These are phyloP conservation scores for Bedellia somnulentella DNA, from an alignment of 2,888 invertebrate genomes.

Conservation along the genomic window DNA sequence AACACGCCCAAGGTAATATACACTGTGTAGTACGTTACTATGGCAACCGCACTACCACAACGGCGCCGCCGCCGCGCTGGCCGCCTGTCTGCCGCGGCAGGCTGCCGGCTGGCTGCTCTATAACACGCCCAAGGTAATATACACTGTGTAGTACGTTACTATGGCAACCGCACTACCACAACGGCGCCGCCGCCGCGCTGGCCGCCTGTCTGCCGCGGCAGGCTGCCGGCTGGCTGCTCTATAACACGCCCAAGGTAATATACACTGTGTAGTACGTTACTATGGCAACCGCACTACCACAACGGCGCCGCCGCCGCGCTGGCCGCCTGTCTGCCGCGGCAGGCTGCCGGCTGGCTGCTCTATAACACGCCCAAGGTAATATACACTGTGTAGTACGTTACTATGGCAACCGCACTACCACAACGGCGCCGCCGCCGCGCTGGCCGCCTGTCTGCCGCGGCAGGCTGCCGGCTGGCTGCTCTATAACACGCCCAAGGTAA, in stretches of 20 bases:
- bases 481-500: slow-evolving; percentile 82
- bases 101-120: slow-evolving; percentile 93
- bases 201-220: slow-evolving; percentile 71
- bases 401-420: slow-evolving; percentile 95
- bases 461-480: slow-evolving; percentile 92
- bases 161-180: slow-evolving; percentile 94
- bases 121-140: slow-evolving; percentile 80
- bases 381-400: too few species aligned
- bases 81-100: slow-evolving; percentile 70
- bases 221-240: slow-evolving; percentile 90
- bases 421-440: slow-evolving; percentile 91
- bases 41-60: slow-evolving; percentile 95
- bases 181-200: slow-evolving; percentile 90
- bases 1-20: slow-evolving; percentile 74
- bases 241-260: slow-evolving; percentile 82
- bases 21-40: too few species aligned
- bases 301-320: slow-evolving; percentile 93
- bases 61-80: slow-evolving; percentile 88
- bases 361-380: slow-evolving; percentile 84
- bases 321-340: slow-evolving; percentile 67
- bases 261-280: too few species aligned
- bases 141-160: too few species aligned
- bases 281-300: slow-evolving; percentile 93
- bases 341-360: slow-evolving; percentile 91
- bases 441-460: slow-evolving; percentile 68